These are phyloP conservation scores for Numenius arquata DNA, from an alignment of 2,113 vertebrate species.

Conservation along the genomic window DNA sequence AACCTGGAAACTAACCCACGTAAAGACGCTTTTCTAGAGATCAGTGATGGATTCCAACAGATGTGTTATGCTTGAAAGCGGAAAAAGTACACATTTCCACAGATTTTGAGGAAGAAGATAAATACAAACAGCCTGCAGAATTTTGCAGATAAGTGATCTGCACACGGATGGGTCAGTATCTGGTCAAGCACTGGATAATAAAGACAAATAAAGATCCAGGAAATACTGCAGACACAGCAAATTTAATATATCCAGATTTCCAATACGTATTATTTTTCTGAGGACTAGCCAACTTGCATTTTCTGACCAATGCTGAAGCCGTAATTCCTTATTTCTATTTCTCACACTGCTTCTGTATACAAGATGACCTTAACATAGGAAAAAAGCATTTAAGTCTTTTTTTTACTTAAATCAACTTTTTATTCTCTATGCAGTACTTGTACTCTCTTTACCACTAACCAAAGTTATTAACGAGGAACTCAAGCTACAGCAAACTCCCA, in stretches of 20 bases:
- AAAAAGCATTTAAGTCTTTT: not conserved
- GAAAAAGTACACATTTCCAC: not conserved
- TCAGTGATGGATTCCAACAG: not conserved
- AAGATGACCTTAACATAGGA: not conserved
- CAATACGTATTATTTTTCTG: not conserved
- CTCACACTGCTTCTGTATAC: not conserved
- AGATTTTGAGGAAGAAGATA: not conserved
- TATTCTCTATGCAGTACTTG: not conserved
- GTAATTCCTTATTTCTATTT: not conserved
- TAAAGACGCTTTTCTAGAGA: not conserved
- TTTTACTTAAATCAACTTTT: not conserved
- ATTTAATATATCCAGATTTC: not conserved
- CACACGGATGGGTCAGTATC: not conserved
- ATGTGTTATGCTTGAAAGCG: not conserved
- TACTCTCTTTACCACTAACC: not conserved
- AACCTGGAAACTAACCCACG: fast-evolving
- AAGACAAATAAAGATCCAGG: not conserved
- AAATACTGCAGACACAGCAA: not conserved
- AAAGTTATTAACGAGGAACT: not conserved
- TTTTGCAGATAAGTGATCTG: not conserved
- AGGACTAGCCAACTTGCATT: not conserved
- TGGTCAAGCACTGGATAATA: not conserved
- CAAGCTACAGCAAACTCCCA: not conserved
- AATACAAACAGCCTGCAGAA: too few species aligned
- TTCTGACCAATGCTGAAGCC: not conserved